phyloP scores from a whole-genome alignment of 2,888 invertebrate species.

The Suillia variegata region DNA sequence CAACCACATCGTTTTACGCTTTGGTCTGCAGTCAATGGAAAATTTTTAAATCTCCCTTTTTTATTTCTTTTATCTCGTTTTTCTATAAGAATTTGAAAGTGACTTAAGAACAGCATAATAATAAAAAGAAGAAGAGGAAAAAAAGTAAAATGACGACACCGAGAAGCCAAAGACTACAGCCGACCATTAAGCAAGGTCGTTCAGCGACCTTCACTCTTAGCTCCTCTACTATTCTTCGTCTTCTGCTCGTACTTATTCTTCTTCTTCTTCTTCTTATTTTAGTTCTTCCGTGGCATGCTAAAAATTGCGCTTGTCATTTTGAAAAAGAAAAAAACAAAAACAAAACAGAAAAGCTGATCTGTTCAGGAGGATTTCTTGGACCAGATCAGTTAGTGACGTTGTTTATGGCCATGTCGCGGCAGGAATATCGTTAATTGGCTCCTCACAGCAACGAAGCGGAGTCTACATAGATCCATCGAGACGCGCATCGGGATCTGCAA shows the following conservation, averaged over 20 bases:
- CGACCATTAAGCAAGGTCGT: slow-evolving; percentile 55
- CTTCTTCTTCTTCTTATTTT: no score
- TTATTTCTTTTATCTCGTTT: background rate
- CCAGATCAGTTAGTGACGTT: background rate
- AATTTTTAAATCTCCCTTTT: background rate
- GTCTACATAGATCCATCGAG: background rate
- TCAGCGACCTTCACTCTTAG: slow-evolving; percentile 47
- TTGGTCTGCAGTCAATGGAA: slow-evolving; percentile 2
- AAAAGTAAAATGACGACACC: slow-evolving; percentile 46
- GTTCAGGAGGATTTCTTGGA: background rate
- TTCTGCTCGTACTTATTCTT: background rate
- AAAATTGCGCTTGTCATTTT: no score
- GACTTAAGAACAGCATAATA: background rate
- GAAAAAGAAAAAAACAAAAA: background rate
- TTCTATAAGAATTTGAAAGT: background rate
- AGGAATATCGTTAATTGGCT: background rate
- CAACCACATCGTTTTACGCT: no score
- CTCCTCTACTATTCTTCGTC: background rate
- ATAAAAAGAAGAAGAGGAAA: slow-evolving; percentile 36
- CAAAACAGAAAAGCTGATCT: no score
- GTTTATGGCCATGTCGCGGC: background rate
- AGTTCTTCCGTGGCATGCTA: no score
- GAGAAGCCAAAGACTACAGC: slow-evolving; percentile 41
- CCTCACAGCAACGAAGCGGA: background rate
- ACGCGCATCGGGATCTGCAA: no score